Evolutionary conservation across 2,113 vertebrate genomes (phyloP).

Genomic region (Marcusenius ussheri): DNA sequence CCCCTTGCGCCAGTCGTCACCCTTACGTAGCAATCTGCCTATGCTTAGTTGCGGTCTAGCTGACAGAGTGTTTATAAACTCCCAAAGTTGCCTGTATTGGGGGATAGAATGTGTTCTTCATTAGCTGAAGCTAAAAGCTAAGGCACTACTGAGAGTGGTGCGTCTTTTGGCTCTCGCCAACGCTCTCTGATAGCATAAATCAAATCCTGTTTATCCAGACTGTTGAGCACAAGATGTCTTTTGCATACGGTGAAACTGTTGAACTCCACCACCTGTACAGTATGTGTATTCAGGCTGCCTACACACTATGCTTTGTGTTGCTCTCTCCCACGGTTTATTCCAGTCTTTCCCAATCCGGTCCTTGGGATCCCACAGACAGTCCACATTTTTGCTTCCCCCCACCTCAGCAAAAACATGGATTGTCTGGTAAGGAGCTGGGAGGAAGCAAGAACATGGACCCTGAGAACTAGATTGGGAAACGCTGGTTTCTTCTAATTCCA

Average conservation of each 20-base stretch:
- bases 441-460: too few species aligned
- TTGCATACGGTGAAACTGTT: not conserved
- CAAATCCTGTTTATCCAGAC: not conserved
- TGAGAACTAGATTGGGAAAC: not conserved
- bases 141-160: too few species aligned
- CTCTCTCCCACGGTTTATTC: not conserved
- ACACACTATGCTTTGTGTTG: not conserved
- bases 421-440: too few species aligned
- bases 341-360: not conserved
- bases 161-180: not conserved
- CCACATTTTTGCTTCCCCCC: not conserved
- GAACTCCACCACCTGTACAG: not conserved
- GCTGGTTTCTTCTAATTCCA: not conserved
- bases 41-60: not conserved
- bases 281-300: not conserved
- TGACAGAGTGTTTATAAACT: not conserved
- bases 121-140: not conserved
- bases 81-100: not conserved
- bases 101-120: not conserved
- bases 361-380: not conserved
- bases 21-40: not conserved
- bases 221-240: not conserved
- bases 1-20: not conserved
- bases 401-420: not conserved
- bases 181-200: not conserved